These are phyloP conservation scores for Sepiola atlantica DNA, from an alignment of 2,888 invertebrate genomes.

Conservation along the genomic window DNA sequence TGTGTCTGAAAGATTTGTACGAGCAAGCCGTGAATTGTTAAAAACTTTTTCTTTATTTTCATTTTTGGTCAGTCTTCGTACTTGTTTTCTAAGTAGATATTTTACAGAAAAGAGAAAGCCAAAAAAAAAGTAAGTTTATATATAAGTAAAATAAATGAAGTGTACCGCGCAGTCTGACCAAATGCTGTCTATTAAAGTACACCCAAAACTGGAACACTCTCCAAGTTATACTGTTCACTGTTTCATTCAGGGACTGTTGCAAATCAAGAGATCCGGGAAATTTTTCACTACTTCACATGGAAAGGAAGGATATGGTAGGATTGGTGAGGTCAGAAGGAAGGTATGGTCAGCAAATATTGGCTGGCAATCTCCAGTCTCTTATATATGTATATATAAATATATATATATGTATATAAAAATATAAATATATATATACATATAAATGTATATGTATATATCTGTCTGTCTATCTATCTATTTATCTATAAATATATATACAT, in stretches of 20 bases:
- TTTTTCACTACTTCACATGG: constrained; percentile 32
- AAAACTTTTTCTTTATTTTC: neutral
- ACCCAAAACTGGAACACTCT: neutral
- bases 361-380: constrained; percentile 11
- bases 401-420: neutral
- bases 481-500: neutral
- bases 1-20: constrained; percentile 8
- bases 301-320: constrained; percentile 21
- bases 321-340: constrained; percentile 32
- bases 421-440: neutral
- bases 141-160: neutral
- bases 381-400: neutral
- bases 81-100: neutral
- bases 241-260: constrained; percentile 32
- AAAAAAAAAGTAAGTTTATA: too few species aligned
- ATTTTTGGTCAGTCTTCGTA: constrained; percentile 13
- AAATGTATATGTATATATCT: neutral
- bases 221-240: constrained; percentile 32
- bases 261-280: constrained; percentile 21
- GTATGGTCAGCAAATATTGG: constrained; percentile 12
- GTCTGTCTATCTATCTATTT: neutral
- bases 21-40: constrained; percentile 16
- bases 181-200: neutral
- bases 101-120: neutral
- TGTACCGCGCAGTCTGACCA: neutral